Conservation (phyloP, 2,113 vertebrate species). For the Corvus cornix region DNA sequence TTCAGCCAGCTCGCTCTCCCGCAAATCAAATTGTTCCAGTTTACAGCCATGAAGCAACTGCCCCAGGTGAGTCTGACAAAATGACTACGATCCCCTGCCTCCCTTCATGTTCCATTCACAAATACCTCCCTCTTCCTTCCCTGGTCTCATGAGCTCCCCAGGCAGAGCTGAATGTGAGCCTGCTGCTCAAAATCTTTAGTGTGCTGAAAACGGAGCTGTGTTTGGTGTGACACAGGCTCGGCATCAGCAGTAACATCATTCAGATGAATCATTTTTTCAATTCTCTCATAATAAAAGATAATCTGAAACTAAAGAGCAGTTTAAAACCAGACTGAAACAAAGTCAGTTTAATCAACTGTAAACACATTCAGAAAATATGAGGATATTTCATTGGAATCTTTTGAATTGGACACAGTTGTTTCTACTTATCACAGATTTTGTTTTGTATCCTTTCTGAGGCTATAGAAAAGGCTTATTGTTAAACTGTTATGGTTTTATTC, state of each 20-base stretch:
- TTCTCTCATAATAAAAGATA: not conserved
- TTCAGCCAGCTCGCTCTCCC: not conserved
- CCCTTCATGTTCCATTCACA: not conserved
- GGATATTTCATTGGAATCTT: not conserved
- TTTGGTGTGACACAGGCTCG: not conserved
- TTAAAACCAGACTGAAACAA: not conserved
- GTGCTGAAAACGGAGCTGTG: not conserved
- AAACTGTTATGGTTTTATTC: not conserved
- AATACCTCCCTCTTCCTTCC: not conserved
- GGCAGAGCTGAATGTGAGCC: not conserved
- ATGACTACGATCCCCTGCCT: not conserved
- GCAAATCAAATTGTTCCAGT: not conserved
- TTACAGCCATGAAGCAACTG: not conserved
- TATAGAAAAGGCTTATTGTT: not conserved
- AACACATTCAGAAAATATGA: not conserved
- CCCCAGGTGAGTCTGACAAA: not conserved
- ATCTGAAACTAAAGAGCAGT: not conserved
- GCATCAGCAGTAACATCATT: not conserved
- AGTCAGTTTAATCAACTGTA: not conserved
- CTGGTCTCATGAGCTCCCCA: accelerated
- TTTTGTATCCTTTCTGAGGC: not conserved
- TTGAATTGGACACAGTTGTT: not conserved
- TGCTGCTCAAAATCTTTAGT: accelerated
- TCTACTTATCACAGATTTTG: not conserved
- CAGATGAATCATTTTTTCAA: not conserved